These are phyloP conservation scores for Regulus satrapa DNA, from an alignment of 2,113 vertebrate genomes.

Conservation along the genomic window DNA sequence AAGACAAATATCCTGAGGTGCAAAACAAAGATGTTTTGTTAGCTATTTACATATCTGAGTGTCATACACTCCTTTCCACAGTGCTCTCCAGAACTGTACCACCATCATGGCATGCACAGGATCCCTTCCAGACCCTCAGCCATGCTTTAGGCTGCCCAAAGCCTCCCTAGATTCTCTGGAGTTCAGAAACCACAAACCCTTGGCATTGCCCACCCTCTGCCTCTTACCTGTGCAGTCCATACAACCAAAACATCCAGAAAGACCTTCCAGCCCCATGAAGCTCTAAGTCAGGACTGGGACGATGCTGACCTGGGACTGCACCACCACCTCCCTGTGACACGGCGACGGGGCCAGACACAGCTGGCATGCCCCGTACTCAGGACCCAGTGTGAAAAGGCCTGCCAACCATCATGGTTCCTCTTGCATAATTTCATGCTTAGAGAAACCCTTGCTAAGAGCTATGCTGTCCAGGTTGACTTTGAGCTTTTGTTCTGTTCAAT, in stretches of 20 bases:
- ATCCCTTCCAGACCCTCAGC: not conserved
- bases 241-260: not conserved
- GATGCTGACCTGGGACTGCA: not conserved
- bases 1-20: not conserved
- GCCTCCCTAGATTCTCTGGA: not conserved
- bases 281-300: not conserved
- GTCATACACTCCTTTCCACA: not conserved
- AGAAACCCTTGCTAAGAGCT: not conserved
- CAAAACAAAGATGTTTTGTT: not conserved
- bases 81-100: not conserved
- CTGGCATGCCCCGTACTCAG: not conserved
- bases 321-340: not conserved
- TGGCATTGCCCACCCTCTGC: not conserved
- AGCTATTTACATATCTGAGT: not conserved
- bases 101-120: fast-evolving
- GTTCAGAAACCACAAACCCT: not conserved
- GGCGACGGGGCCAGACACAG: not conserved
- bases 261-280: not conserved
- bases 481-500: not conserved
- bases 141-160: not conserved
- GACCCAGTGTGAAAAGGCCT: not conserved
- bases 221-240: not conserved
- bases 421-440: not conserved
- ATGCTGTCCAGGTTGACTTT: not conserved
- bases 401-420: not conserved